Percentiles rank a stretch among this genome's conserved stretches.
These are phyloP conservation scores for Columba guinea DNA, from an alignment of 2,797 vertebrate species.

Conservation along the genomic window DNA sequence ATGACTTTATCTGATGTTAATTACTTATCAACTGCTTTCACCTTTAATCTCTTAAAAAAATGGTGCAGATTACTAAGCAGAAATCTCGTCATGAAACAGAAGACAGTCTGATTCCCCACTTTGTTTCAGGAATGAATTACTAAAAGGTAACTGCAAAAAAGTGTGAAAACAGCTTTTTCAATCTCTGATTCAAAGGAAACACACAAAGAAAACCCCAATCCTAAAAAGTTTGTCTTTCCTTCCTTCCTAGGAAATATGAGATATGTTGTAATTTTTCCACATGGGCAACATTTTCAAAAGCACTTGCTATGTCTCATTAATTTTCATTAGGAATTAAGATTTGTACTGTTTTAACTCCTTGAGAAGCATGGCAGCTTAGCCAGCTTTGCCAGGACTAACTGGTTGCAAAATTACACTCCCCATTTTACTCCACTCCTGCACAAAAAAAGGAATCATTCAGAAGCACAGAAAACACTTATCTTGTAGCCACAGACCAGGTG, in stretches of 20 bases:
- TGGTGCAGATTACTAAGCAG: background rate
- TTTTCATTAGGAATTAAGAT: background rate
- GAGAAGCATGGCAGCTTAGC: background rate
- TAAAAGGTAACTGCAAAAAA: background rate
- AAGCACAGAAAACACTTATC: background rate
- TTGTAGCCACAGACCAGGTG: conserved; percentile 9
- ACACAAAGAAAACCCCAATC: background rate
- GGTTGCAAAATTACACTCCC: background rate
- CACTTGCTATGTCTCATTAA: background rate
- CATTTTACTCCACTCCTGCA: background rate
- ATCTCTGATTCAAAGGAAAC: background rate
- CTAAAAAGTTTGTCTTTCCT: background rate
- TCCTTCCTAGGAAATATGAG: background rate
- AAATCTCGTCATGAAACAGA: background rate
- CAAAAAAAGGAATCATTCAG: background rate
- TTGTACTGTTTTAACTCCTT: background rate
- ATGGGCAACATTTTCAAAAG: background rate
- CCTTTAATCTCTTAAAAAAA: background rate
- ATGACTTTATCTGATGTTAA: conserved; percentile 19
- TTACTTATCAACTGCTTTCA: conserved; percentile 4
- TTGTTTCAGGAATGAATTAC: background rate
- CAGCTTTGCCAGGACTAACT: background rate
- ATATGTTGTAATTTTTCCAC: background rate
- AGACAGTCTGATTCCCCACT: background rate
- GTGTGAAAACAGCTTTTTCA: background rate